Percentiles rank a stretch among this genome's conserved stretches.
Conservation (phyloP, 2,113 vertebrate genomes). For the Mormyrus iriodes region DNA sequence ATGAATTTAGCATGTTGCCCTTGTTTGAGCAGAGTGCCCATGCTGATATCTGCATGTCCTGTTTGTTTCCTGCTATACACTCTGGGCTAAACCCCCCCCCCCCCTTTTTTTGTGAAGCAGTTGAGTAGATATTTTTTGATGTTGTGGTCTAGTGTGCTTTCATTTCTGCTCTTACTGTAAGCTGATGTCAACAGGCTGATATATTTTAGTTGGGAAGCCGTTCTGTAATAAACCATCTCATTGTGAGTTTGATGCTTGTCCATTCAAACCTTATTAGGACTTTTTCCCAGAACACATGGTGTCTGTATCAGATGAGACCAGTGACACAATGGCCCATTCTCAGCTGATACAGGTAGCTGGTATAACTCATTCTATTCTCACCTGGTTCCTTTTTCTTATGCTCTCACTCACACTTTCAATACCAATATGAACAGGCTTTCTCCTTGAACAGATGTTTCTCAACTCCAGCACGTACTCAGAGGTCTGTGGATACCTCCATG, state of each 20-base stretch:
- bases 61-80: neutral
- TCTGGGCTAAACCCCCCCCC: neutral
- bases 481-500: slow-evolving; percentile 85
- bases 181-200: neutral
- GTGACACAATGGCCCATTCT: slow-evolving; percentile 52
- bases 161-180: neutral
- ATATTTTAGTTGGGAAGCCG: neutral
- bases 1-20: neutral
- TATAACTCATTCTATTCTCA: neutral
- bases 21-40: neutral
- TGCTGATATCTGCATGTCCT: neutral
- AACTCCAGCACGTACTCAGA: slow-evolving; percentile 89
- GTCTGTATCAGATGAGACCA: slow-evolving; percentile 64
- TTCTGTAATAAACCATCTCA: neutral
- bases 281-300: slow-evolving; percentile 79
- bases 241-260: neutral
- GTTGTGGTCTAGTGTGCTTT: neutral
- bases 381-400: neutral
- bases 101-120: neutral
- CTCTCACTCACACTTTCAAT: neutral
- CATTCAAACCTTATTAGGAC: slow-evolving; percentile 51
- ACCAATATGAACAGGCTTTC: neutral
- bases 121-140: neutral
- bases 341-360: slow-evolving; percentile 65
- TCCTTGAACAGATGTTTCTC: slow-evolving; percentile 75